Evolutionary conservation across 2,888 invertebrate genomes (phyloP).

Genomic region (Drosophila kambysellisi): DNA sequence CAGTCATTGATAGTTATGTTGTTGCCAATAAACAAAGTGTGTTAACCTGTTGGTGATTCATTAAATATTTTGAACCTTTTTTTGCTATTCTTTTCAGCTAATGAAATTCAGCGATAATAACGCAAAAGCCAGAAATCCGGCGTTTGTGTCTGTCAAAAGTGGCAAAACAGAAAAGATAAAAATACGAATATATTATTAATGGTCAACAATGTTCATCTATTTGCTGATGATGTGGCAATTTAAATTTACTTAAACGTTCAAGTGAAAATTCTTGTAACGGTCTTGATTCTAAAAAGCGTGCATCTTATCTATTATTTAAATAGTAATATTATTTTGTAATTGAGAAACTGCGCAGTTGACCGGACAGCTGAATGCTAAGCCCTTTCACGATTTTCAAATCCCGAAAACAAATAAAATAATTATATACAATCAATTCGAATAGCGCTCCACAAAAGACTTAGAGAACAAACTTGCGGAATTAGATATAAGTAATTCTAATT

Average conservation of each 20-base stretch:
- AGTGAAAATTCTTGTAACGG: constrained; percentile 19
- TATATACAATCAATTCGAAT: constrained; percentile 3
- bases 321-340: constrained; percentile 59
- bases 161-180: constrained; percentile 22
- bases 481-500: constrained; percentile 22
- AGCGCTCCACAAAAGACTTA: constrained; percentile 45
- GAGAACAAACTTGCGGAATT: constrained; percentile 61
- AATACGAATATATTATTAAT: constrained; percentile 26
- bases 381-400: constrained; percentile 54
- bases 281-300: constrained; percentile 44
- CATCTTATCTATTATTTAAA: constrained; percentile 66
- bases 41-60: constrained; percentile 71
- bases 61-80: constrained; percentile 39
- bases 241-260: constrained; percentile 31
- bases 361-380: constrained; percentile 41
- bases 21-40: constrained; percentile 39
- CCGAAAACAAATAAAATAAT: constrained; percentile 19
- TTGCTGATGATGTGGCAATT: constrained; percentile 43
- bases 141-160: constrained; percentile 34
- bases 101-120: constrained; percentile 27
- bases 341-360: constrained; percentile 64
- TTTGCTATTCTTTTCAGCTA: constrained; percentile 23
- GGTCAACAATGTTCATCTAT: constrained; percentile 16
- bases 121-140: constrained; percentile 29
- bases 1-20: constrained; percentile 28